phyloP scores from a whole-genome alignment of 2,113 vertebrate species.

The Sprattus sprattus region DNA sequence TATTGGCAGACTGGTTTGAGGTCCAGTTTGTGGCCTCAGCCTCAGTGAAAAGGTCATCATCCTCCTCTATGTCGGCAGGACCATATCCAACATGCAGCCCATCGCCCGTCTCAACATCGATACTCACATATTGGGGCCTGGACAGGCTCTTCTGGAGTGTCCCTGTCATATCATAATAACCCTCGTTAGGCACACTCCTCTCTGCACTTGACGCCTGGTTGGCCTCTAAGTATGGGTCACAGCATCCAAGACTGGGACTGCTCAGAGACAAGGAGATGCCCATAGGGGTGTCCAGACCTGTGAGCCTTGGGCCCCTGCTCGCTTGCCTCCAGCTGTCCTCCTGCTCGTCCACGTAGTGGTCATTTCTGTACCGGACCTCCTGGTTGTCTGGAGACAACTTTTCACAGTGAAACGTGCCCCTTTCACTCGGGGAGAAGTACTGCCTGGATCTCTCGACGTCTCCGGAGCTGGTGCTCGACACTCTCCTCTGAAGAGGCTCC shows the following conservation, averaged over 20 bases:
- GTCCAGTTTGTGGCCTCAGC: conserved; percentile 76
- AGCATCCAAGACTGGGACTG: conserved; percentile 68
- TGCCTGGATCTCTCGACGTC: conserved; percentile 48
- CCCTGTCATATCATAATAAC: conserved; percentile 59
- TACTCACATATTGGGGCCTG: conserved; percentile 62
- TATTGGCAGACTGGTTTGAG: conserved; percentile 86
- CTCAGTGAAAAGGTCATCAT: conserved; percentile 49
- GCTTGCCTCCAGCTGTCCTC: conserved; percentile 54
- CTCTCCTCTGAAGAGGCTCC: conserved; percentile 76
- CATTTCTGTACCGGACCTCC: conserved; percentile 17
- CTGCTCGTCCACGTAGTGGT: conserved; percentile 57
- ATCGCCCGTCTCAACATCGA: conserved; percentile 61
- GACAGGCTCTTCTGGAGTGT: conserved; percentile 62
- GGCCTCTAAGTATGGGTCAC: conserved; percentile 70
- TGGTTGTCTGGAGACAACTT: not conserved
- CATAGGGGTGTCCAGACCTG: conserved; percentile 69
- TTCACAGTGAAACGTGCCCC: conserved; percentile 58
- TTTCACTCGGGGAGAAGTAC: conserved; percentile 55
- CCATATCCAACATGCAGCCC: conserved; percentile 55
- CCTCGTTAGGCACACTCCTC: conserved; percentile 39
- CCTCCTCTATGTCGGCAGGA: conserved; percentile 53
- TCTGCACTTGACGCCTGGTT: conserved; percentile 44
- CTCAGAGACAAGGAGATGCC: conserved; percentile 68
- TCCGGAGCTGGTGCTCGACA: conserved; percentile 41
- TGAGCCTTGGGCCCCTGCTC: conserved; percentile 43